These are phyloP conservation scores for Chloropsis cyanopogon DNA, from an alignment of 2,113 vertebrate species.

Conservation along the genomic window DNA sequence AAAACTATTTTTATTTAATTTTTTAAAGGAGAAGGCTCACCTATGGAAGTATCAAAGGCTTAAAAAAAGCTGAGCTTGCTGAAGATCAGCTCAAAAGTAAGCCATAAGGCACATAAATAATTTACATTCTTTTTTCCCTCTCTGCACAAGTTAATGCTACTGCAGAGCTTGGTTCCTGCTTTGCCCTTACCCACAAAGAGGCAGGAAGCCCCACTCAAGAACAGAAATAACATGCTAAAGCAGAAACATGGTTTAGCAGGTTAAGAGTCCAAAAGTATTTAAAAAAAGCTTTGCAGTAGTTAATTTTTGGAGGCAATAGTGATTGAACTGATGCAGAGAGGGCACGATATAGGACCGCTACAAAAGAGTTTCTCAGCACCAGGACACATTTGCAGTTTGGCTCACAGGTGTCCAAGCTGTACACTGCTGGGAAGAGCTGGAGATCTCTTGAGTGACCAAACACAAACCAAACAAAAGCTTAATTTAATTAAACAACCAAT, in stretches of 20 bases:
- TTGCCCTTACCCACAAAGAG: background rate
- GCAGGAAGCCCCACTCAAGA: background rate
- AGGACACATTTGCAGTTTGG: background rate
- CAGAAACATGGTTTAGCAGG: background rate
- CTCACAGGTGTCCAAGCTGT: background rate
- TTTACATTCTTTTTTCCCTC: background rate
- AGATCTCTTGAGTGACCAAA: background rate
- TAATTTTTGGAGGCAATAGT: background rate
- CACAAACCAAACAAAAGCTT: background rate
- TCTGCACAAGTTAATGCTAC: background rate
- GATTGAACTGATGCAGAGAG: background rate
- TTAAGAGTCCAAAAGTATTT: background rate
- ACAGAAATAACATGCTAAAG: background rate
- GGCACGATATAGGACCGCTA: background rate
- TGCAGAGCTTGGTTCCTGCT: background rate
- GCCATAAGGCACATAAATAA: background rate
- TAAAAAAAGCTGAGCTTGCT: background rate
- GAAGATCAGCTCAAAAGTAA: background rate
- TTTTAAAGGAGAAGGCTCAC: background rate
- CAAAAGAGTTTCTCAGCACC: background rate
- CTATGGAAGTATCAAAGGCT: background rate
- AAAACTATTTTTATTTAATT: background rate
- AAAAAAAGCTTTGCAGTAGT: background rate
- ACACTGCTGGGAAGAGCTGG: background rate
- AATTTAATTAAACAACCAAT: background rate